Conservation (phyloP, 64 coral and sea anemone species). For the Pocillopora damicornis region DNA sequence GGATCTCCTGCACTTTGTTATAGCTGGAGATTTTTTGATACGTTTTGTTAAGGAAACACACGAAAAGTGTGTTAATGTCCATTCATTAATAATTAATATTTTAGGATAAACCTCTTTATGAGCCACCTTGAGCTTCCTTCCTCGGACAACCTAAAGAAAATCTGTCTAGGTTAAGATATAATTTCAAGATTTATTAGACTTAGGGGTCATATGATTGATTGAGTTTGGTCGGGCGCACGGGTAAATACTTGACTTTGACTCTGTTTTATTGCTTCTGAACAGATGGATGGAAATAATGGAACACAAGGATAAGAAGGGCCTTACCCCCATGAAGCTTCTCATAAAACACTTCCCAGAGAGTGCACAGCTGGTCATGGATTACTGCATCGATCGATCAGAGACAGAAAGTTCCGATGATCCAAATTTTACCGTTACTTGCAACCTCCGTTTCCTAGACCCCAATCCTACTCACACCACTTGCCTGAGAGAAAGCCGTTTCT, state of each 20-base stretch:
- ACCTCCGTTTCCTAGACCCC: constrained; percentile 63
- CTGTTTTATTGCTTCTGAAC: neutral
- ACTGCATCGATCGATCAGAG: neutral
- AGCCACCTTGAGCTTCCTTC: too few relatives aligned
- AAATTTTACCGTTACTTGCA: constrained; percentile 33
- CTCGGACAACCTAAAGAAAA: too few relatives aligned
- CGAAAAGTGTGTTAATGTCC: too few relatives aligned
- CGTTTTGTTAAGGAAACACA: too few relatives aligned
- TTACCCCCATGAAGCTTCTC: constrained; percentile 29
- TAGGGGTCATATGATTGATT: neutral
- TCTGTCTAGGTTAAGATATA: too few relatives aligned
- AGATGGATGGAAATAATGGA: neutral
- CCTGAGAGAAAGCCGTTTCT: neutral
- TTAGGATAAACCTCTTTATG: too few relatives aligned
- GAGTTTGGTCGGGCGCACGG: neutral
- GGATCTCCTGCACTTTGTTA: too few relatives aligned
- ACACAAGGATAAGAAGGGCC: neutral
- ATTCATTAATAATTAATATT: too few relatives aligned
- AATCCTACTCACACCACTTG: constrained; percentile 35
- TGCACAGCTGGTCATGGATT: constrained; percentile 13
- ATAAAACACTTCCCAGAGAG: constrained; percentile 39
- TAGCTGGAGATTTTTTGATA: too few relatives aligned
- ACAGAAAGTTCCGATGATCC: constrained; percentile 12
- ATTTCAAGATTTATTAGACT: too few relatives aligned
- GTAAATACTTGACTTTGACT: neutral